phyloP scores from a whole-genome alignment of 2,113 vertebrate species.

The Daphoenositta chrysoptera region DNA sequence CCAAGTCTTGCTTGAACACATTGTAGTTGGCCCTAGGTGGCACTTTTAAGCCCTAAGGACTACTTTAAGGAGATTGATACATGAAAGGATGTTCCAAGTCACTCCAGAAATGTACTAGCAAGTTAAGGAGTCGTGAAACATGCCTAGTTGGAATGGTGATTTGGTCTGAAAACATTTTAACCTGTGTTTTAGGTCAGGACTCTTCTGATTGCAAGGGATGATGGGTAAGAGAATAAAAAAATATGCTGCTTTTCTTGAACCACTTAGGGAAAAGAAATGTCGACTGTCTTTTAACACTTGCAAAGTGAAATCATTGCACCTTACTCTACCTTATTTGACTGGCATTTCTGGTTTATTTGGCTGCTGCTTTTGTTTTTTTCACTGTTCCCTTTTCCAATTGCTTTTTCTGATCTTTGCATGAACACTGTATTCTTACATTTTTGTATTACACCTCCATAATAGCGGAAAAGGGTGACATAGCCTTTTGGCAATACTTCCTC shows the following conservation, averaged over 20 bases:
- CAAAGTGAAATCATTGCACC: background rate
- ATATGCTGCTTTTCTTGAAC: background rate
- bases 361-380: background rate
- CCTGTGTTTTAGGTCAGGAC: background rate
- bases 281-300: background rate
- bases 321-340: background rate
- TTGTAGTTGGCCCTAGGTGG: background rate
- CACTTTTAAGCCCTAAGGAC: background rate
- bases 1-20: background rate
- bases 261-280: background rate
- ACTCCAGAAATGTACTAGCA: background rate
- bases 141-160: background rate
- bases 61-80: background rate
- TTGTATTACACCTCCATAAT: background rate
- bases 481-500: background rate
- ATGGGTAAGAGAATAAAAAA: background rate
- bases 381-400: background rate
- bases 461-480: background rate
- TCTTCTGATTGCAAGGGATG: background rate
- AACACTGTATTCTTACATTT: background rate
- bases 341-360: background rate
- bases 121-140: background rate
- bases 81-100: background rate
- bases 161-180: background rate
- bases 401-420: background rate